phyloP scores from a whole-genome alignment of 2,797 vertebrate genomes.

The Enteromius anoplus region DNA sequence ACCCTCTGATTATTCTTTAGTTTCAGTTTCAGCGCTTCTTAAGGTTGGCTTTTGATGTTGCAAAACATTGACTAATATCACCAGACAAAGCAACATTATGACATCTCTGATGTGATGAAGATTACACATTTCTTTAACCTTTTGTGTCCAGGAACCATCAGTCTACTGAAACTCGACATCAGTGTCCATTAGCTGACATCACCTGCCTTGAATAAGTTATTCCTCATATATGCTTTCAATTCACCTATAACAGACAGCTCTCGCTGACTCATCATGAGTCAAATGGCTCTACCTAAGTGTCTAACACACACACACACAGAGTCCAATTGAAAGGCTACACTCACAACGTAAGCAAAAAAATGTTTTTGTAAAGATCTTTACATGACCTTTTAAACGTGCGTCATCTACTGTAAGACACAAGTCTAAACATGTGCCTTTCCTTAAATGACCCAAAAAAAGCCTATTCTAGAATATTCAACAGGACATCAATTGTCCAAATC shows the following conservation, averaged over 20 bases:
- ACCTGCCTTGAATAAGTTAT: conserved; percentile 19
- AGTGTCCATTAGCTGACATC: conserved; percentile 25
- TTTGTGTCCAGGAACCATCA: conserved; percentile 2
- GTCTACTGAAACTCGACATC: background rate
- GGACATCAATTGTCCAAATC: background rate
- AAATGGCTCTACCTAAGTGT: conserved; percentile 11
- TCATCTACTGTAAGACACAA: background rate
- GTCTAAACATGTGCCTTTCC: background rate
- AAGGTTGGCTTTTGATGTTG: conserved; percentile 4
- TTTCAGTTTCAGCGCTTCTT: background rate
- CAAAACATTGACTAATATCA: conserved; percentile 11
- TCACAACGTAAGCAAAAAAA: background rate
- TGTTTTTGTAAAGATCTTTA: background rate
- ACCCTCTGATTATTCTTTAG: conserved; percentile 6
- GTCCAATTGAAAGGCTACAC: background rate
- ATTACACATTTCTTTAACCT: conserved; percentile 10
- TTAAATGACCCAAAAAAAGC: background rate
- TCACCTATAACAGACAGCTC: background rate
- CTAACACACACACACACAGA: background rate
- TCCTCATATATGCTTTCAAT: conserved; percentile 10
- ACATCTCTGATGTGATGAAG: background rate
- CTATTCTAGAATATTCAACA: background rate
- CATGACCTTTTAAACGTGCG: background rate
- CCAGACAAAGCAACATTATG: conserved; percentile 8
- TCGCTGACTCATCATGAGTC: conserved; percentile 28